phyloP scores from a whole-genome alignment of 2,888 invertebrate genomes.

The Zootermopsis nevadensis region DNA sequence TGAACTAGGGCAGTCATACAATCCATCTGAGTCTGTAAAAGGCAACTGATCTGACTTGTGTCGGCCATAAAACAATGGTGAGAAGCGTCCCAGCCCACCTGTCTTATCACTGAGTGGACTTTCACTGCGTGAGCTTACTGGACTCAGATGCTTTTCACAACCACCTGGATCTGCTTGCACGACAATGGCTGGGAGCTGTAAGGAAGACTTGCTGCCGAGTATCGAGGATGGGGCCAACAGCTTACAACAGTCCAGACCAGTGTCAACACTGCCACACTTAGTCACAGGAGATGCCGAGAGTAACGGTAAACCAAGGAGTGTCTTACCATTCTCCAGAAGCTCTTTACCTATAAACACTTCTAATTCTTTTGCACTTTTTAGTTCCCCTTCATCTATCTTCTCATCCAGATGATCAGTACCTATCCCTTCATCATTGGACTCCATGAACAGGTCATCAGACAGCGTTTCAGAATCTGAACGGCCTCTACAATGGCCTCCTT shows the following conservation, averaged over 20 bases:
- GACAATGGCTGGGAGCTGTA: slow-evolving; percentile 72
- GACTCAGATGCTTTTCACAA: slow-evolving; percentile 64
- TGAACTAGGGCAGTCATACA: slow-evolving; percentile 83
- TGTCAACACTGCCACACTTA: slow-evolving; percentile 44
- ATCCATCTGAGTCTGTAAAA: slow-evolving; percentile 82
- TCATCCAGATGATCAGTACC: slow-evolving; percentile 78
- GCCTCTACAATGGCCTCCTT: slow-evolving; percentile 62
- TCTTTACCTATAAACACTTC: slow-evolving; percentile 60
- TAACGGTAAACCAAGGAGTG: slow-evolving; percentile 48
- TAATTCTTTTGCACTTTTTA: slow-evolving; percentile 74
- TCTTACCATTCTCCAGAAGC: slow-evolving; percentile 51
- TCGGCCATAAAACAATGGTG: slow-evolving; percentile 78
- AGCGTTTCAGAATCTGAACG: slow-evolving; percentile 80
- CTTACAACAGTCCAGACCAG: slow-evolving; percentile 33
- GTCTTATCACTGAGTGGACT: slow-evolving; percentile 82
- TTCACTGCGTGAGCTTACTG: slow-evolving; percentile 82
- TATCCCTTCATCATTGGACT: slow-evolving; percentile 79
- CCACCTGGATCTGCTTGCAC: slow-evolving; percentile 66
- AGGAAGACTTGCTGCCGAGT: slow-evolving; percentile 54
- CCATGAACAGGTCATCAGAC: slow-evolving; percentile 77
- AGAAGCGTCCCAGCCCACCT: slow-evolving; percentile 69
- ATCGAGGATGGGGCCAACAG: not conserved
- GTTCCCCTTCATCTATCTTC: slow-evolving; percentile 76
- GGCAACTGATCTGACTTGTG: slow-evolving; percentile 70
- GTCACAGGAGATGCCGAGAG: slow-evolving; percentile 10